Evolutionary conservation across 1,140 invertebrate genomes (phyloP), one percentile per base, ranked within the genome.

Genomic region (Pseudomyrmex gracilis): DNA sequence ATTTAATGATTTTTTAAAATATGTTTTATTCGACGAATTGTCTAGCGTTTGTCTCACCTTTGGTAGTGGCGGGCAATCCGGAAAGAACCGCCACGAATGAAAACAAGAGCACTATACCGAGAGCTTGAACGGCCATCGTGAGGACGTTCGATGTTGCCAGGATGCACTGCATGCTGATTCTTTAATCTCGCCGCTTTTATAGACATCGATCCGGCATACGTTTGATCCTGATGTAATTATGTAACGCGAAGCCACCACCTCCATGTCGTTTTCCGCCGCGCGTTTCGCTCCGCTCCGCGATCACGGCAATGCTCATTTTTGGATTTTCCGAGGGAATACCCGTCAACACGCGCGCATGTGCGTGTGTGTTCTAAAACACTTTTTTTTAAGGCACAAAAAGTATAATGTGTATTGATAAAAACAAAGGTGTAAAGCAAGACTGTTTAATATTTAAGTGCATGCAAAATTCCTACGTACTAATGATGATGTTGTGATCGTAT

Each of bases 151-250:
- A 34, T 47, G 61, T 73, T 63, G 73, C 49, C 45, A 64, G 63
- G 76, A 80, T 78, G 60, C 47, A 90, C 91, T 92, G 89, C 78
- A 82, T 85, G 71, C 49, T 13, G 64, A 86, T 85, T 70, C 84
- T 91, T 91, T 90, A 88, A 92, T 90, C 87, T 90, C 86, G 64
- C 87, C 83, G 90, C 92, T 93, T 93, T 93, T 93, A 93, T 93
- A 93, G 90, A 66, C 85, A 90, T 85, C 85, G 89, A 90, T 90
- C 86, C 88, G 87, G 88, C 76, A 85, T 85, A 67, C 73, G 77
- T 87, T 84, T 84, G 89, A 92, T 91, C 89, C 88, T 85, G 60
- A 76, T 71, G 76, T 84, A 88, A 83, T 93, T 93, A 87, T 89
- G 85, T 93, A 93, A 90, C 68, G 61, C 51, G 74, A 53, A 17